Percentiles rank a stretch among this genome's conserved stretches.
Evolutionary conservation across 2,113 vertebrate genomes (phyloP).

Genomic region (Australoheros scitulus): DNA sequence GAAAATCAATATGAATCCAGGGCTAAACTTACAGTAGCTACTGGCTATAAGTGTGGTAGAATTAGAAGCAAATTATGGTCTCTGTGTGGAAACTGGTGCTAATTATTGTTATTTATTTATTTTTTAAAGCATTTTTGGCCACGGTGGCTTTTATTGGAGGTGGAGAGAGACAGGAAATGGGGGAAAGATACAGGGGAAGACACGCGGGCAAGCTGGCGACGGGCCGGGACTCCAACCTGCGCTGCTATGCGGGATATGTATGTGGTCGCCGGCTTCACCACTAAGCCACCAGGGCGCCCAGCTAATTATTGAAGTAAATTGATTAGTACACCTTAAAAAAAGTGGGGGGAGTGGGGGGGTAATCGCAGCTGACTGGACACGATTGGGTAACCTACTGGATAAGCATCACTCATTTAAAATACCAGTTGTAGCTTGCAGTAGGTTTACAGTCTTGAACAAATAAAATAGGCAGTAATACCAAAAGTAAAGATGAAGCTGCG

Average conservation of each 20-base stretch:
- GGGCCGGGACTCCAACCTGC: no score
- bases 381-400: background rate
- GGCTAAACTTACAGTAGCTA: background rate
- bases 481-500: background rate
- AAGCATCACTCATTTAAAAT: background rate
- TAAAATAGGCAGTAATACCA: background rate
- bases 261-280: no score
- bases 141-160: no score
- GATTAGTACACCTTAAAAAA: constrained; percentile 25
- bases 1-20: background rate
- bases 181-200: no score
- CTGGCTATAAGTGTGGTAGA: background rate
- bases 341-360: background rate
- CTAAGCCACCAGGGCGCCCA: no score
- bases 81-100: constrained; percentile 22
- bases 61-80: background rate
- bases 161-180: no score
- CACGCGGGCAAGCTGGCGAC: no score
- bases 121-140: no score
- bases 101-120: constrained; percentile 31
- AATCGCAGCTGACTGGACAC: constrained; percentile 14
- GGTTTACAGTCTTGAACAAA: background rate
- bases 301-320: constrained; percentile 31
- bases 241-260: no score
- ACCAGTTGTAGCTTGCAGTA: background rate